Base-by-base conservation (phyloP, 2,888 invertebrate genomes). In the Callyntrura guangdongensis region DNA sequence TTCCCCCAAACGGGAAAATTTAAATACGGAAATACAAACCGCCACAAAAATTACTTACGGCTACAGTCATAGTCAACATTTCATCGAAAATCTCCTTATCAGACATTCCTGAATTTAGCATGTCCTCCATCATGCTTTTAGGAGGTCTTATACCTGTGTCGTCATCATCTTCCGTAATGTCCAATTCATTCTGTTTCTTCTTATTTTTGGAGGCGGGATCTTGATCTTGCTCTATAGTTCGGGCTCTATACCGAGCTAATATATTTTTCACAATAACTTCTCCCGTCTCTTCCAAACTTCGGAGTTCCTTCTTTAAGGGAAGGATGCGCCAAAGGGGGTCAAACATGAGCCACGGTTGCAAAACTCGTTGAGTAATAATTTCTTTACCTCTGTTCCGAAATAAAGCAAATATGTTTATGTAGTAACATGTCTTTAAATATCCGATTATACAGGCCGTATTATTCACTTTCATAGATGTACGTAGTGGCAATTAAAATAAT, bases 1-100 rank as follows among this genome's bases (percentile, higher is more conserved):
- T n/a, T n/a, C n/a, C n/a, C n/a, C n/a, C n/a, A n/a, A n/a, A n/a
- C n/a, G n/a, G n/a, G n/a, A n/a, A n/a, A n/a, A n/a, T n/a, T n/a
- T n/a, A n/a, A n/a, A n/a, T n/a, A n/a, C n/a, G n/a, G n/a, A n/a
- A n/a, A 53, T 14, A 14, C 8, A 53, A 53, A 14, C 4, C 2
- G 53, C 11, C 53, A n/a, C 53, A 53, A 53, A 14, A 53, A 53
- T 14, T 14, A 2, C n/a, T 79, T 56, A 79, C 79, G 0, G 79
- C 79, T 25, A 3, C n/a, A 0, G 56, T 22, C 12, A 79, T 14
- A 5, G 79, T 79, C 6, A 56, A 14, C 1, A 56, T 14, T 47
- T 79, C 79, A 79, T 79, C 79, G 12, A 56, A n/a, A 17, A 79
- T 79, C 25, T 79, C 56, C 27, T 56, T n/a, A 0, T 25, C 27